Percentiles rank a stretch among this genome's conserved stretches.
Evolutionary conservation across 1,140 invertebrate species (phyloP).

Genomic region (Pantala flavescens): DNA sequence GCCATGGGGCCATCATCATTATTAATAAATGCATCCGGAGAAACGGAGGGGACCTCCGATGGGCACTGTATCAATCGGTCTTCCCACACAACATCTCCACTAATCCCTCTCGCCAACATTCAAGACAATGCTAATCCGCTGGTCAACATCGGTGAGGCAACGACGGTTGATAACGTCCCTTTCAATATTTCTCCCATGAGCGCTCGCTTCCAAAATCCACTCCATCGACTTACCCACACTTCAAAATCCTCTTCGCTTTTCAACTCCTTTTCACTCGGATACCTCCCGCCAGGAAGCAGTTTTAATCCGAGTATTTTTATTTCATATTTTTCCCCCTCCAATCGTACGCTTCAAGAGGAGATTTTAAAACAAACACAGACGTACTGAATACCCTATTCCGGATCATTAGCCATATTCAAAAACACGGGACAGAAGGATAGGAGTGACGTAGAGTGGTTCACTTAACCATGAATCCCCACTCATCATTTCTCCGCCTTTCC

Average conservation of each 20-base stretch:
- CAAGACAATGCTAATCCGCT: background rate
- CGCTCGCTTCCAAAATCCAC: background rate
- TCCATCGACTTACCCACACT: background rate
- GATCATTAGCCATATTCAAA: slow-evolving; percentile 3
- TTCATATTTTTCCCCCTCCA: background rate
- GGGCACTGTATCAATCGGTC: background rate
- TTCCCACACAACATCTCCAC: background rate
- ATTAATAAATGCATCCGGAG: background rate
- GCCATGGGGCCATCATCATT: background rate
- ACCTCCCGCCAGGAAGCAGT: too few relatives aligned
- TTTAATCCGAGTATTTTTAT: too few relatives aligned
- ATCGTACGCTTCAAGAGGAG: background rate
- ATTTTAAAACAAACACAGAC: slow-evolving; percentile 8
- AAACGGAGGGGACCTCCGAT: background rate
- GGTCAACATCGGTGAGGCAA: background rate
- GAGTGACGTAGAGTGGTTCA: background rate
- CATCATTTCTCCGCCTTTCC: background rate
- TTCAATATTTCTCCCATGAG: background rate
- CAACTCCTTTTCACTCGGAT: background rate
- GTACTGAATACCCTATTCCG: background rate
- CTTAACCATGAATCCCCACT: background rate
- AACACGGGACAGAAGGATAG: background rate
- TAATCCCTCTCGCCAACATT: background rate
- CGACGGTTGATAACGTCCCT: background rate
- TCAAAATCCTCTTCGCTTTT: background rate